Evolutionary conservation across 2,797 vertebrate genomes (phyloP).

Genomic region (Halcyon chelicuti): DNA sequence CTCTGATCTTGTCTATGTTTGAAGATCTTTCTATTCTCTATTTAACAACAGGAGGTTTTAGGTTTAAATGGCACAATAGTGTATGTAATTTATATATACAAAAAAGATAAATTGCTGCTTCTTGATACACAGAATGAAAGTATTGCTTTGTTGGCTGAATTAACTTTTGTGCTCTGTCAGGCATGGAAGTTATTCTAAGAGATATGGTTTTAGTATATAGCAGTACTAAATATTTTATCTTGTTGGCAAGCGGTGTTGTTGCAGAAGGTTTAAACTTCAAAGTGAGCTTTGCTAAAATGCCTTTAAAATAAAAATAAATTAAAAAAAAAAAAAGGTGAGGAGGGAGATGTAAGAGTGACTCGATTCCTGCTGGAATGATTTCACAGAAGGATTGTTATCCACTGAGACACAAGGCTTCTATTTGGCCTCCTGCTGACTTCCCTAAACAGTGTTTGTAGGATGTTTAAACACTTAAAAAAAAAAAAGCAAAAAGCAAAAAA

Average conservation of each 20-base stretch:
- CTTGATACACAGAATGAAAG: not conserved
- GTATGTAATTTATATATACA: constrained; percentile 57
- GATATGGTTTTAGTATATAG: constrained; percentile 53
- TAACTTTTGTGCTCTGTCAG: constrained; percentile 58
- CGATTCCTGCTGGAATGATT: constrained; percentile 51
- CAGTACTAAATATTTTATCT: constrained; percentile 66
- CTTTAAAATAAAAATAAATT: constrained; percentile 18
- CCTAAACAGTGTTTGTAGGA: constrained; percentile 60
- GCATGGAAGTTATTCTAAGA: constrained; percentile 53
- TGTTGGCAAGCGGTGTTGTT: constrained; percentile 15
- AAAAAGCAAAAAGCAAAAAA: not conserved
- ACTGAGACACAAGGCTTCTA: constrained; percentile 56
- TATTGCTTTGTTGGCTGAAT: constrained; percentile 61
- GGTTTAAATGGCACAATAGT: constrained; percentile 48
- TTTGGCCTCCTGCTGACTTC: constrained; percentile 66
- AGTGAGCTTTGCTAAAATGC: constrained; percentile 51
- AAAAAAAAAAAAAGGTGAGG: not conserved
- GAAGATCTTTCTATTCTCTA: constrained; percentile 24
- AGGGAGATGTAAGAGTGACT: constrained; percentile 51
- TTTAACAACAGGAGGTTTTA: constrained; percentile 35
- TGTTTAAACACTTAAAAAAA: constrained; percentile 26
- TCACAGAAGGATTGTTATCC: constrained; percentile 63
- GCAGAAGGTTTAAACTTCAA: constrained; percentile 68
- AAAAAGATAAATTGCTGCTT: constrained; percentile 54
- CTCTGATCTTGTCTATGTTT: constrained; percentile 63